Base-by-base conservation (phyloP, 2,888 invertebrate species). In the Microplitis deprimator region DNA sequence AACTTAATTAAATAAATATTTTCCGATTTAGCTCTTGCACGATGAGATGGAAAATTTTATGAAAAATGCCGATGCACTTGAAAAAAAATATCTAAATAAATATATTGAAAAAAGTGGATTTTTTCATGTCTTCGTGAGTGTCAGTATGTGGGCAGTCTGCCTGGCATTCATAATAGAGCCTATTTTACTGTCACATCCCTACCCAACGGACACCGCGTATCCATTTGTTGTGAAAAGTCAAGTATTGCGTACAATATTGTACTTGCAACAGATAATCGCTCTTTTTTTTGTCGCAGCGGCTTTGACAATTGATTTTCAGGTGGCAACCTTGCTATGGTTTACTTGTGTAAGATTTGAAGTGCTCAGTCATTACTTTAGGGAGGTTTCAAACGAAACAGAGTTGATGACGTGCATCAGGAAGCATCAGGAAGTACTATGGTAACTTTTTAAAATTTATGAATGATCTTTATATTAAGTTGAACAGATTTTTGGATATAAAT, bases 261-360 rank as follows among this genome's bases (percentile, higher is more conserved):
- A 85, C 41, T 1, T 82, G 0, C 81, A 82, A 10, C 86, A 88
- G 64, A 16, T 73, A 0, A 0, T 87, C 3, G 81, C 79, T 0
- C 81, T 85, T n/a, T 79, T 82, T 20, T 85, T 87, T 75, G 79
- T 83, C 10, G 82, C 81, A 6, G 75, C 83, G 0, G 78, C 81
- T 5, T 79, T 85, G 1, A 74, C 81, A 10, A 79, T 85, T 1
- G 87, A 87, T 70, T 77, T 79, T 6, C 81, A 82, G 61, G 79
- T 87, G 3, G 87, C 85, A 1, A 75, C 82, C 29, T 75, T 88
- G 4, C 72, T 88, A 8, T 84, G 87, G 84, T 87, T 84, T 29
- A 75, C 81, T 1, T 79, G 83, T 1, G 84, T 83, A 0, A 81
- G 83, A 72, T 83, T 87, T 73, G 85, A 88, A 65, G 82, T 88